Base-by-base conservation (phyloP, 2,888 invertebrate species). In the Ectemnius lituratus region DNA sequence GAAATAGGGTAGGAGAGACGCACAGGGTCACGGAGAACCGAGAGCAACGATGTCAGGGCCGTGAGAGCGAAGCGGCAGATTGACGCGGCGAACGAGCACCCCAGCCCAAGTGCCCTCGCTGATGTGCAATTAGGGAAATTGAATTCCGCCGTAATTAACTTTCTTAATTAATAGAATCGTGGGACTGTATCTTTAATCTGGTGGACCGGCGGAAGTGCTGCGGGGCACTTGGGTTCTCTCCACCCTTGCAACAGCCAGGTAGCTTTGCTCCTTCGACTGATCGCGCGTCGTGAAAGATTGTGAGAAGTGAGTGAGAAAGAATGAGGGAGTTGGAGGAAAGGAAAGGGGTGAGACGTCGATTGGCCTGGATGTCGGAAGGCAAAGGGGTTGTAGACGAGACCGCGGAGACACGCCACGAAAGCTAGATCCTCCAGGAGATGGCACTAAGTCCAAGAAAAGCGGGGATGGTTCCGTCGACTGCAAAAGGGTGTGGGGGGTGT, bases 41-140 rank as follows among this genome's bases (percentile, higher is more conserved):
- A 11, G 64, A 64, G 62, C 13, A 67, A 62, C 58, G 76, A 65
- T 66, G 57, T 37, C 27, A 23, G 57, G 23, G 27, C 20, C 27
- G 59, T 13, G 58, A 27, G 14, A 13, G 67, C 73, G 73, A 61
- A 57, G 73, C 59, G 63, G 58, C 47, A 37, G n/a, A 56, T 4
- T 58, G 52, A 68, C 58, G 52, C 52, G 57, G 46, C 64, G 66
- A 56, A 56, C 28, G 65, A 37, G 37, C 37, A 37, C 37, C 37
- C 37, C 37, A 62, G 67, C 62, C 73, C 62, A 61, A 82, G 78
- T 81, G 74, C 78, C 79, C 45, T 28, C 74, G 82, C 75, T 80
- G 85, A 85, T 86, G 84, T 81, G 84, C 87, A 88, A 88, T 88
- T 88, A 88, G 81, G 85, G 84, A 88, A 88, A 88, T 88, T 88